A percentile compares a stretch with the other conserved stretches of the same genome.
These are phyloP conservation scores for Silurus glanis DNA, from an alignment of 2,113 vertebrate species.

Conservation along the genomic window DNA sequence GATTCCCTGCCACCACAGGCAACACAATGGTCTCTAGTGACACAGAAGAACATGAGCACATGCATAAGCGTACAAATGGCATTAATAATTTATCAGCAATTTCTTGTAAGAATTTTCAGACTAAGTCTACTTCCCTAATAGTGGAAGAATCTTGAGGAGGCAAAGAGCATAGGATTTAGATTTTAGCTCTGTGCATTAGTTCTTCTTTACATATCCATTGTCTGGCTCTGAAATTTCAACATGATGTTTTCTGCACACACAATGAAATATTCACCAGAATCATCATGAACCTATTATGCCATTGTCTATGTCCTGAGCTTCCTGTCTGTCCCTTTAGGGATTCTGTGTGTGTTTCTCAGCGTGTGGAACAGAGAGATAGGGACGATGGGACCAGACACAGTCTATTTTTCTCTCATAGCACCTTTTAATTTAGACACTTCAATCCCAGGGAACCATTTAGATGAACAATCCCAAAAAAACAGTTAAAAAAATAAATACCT, in stretches of 20 bases:
- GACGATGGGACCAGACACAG: background rate
- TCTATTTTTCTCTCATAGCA: background rate
- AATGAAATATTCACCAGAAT: conserved; percentile 54
- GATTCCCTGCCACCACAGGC: conserved; percentile 26
- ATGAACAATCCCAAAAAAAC: conserved; percentile 17
- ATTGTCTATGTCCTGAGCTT: conserved; percentile 43
- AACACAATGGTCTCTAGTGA: conserved; percentile 38
- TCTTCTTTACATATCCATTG: background rate
- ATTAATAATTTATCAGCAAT: conserved; percentile 49
- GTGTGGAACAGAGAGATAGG: conserved; percentile 26
- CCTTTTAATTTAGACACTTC: conserved; percentile 19
- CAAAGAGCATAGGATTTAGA: conserved; percentile 35
- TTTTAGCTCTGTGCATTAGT: conserved; percentile 24
- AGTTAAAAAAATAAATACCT: background rate
- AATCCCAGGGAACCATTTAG: conserved; percentile 9
- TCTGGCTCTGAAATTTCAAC: background rate
- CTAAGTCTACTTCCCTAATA: conserved; percentile 44
- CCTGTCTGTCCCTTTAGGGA: conserved; percentile 24
- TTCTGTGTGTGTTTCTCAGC: conserved; percentile 23
- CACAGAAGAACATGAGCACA: conserved; percentile 22
- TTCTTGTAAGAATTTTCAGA: conserved; percentile 38
- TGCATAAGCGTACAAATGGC: conserved; percentile 26
- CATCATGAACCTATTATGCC: conserved; percentile 42
- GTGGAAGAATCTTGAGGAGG: conserved; percentile 28
- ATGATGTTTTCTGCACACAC: conserved; percentile 13